Base-by-base conservation (phyloP, 2,797 vertebrate species). In the Taeniopygia guttata region DNA sequence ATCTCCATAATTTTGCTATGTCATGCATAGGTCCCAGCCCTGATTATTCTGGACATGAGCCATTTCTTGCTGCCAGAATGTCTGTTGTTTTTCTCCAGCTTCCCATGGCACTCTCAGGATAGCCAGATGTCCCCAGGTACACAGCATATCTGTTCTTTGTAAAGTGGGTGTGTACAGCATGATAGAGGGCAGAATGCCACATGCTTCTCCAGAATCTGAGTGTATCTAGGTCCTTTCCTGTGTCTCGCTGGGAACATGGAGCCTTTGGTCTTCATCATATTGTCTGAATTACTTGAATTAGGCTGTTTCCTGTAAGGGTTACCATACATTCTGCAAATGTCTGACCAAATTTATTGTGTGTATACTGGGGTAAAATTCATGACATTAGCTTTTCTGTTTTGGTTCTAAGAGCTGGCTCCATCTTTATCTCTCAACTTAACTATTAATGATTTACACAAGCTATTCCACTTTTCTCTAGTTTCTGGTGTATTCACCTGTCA, bases 81-180 rank as follows among this genome's bases (percentile, higher is more conserved):
- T 70, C 40, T 89, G 32, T 32, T 94, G 78, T 52, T 96, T 87
- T 87, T 22, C 32, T 77, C 17, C 52, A 82, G 45, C 21, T 90
- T 96, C 40, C 63, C 34, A 26, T 45, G 42, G 29, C 56, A 52
- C 22, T 48, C 34, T 59, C 70, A 36, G 36, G 16, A 76, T 10
- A 62, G 10, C 15, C 36, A 69, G 32, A 18, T 2, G 21, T 86
- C 42, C 27, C 36, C 32, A 75, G 30, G 36, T 66, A 43, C 30
- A 52, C 32, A 11, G 7, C 43, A 5, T 60, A 45, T 93, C 74
- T 82, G 18, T 67, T 26, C 56, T 76, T 2, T 45, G 54, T 78
- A 60, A 51, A 55, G 63, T 58, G 54, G 34, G 30, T 54, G 34
- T 36, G 15, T 76, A 58, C 6, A 19, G 14, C 11, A 4, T n/a